These are phyloP conservation scores for Hemibagrus wyckioides DNA, from an alignment of 2,113 vertebrate species.

Conservation along the genomic window DNA sequence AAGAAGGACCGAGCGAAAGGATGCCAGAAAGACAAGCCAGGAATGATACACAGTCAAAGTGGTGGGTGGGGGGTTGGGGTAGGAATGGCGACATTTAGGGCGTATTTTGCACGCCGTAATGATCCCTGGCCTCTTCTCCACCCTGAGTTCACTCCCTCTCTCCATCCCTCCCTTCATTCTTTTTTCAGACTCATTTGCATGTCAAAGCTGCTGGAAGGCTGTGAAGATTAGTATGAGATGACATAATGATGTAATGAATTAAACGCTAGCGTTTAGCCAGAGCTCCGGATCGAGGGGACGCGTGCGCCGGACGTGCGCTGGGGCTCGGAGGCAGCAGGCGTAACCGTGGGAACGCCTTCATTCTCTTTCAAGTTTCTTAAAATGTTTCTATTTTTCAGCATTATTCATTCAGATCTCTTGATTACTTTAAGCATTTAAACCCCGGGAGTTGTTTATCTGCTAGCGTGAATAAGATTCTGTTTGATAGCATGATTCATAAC, in stretches of 20 bases:
- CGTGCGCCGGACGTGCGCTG: slow-evolving; percentile 41
- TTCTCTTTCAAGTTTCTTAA: background rate
- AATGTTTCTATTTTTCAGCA: background rate
- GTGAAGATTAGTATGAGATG: slow-evolving; percentile 89
- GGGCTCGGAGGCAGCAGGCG: slow-evolving; percentile 48
- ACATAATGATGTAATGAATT: slow-evolving; percentile 95
- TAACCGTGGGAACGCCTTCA: slow-evolving; percentile 17
- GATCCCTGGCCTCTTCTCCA: slow-evolving; percentile 79
- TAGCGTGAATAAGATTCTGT: background rate
- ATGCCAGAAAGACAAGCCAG: slow-evolving; percentile 14
- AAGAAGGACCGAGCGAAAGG: slow-evolving; percentile 42
- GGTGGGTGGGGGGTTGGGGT: slow-evolving; percentile 23
- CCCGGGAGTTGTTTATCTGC: background rate
- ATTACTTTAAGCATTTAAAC: background rate
- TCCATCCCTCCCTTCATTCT: slow-evolving; percentile 73
- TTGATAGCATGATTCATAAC: no score
- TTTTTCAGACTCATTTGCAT: slow-evolving; percentile 86
- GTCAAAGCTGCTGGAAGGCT: slow-evolving; percentile 86
- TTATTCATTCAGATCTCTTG: background rate
- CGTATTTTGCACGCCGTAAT: slow-evolving; percentile 82
- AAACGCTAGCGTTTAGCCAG: slow-evolving; percentile 82
- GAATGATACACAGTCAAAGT: slow-evolving; percentile 54
- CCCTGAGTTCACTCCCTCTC: slow-evolving; percentile 68
- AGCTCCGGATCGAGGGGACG: slow-evolving; percentile 41
- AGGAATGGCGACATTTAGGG: slow-evolving; percentile 65